A percentile compares a stretch with the other conserved stretches of the same genome.
Conservation (phyloP, 2,797 vertebrate species). For the Silurus lanzhouensis region DNA sequence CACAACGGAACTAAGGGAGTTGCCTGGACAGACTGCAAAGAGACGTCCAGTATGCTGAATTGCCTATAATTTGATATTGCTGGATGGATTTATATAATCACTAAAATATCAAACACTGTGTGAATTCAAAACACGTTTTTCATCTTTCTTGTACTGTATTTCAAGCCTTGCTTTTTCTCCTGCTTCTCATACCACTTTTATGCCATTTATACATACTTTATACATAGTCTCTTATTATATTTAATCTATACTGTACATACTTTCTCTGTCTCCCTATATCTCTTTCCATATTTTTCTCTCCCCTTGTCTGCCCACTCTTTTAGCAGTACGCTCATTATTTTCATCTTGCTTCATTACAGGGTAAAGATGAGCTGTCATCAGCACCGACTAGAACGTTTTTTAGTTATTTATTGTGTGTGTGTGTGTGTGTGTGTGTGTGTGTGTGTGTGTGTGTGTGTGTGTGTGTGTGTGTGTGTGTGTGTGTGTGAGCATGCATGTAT, state of each 20-base stretch:
- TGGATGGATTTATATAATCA: not conserved
- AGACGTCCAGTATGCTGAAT: not conserved
- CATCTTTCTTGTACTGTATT: too few species aligned
- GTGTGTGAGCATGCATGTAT: too few species aligned
- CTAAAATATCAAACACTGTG: not conserved
- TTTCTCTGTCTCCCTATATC: not conserved
- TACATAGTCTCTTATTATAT: too few species aligned
- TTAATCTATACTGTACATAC: not conserved
- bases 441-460: conserved; percentile 2
- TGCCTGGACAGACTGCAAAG: not conserved
- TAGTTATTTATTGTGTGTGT: not conserved
- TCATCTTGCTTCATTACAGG: conserved; percentile 70
- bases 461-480: too few species aligned
- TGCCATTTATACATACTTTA: too few species aligned
- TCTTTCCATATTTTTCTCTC: conserved; percentile 8
- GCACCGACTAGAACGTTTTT: conserved; percentile 55
- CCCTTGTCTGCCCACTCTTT: conserved; percentile 43
- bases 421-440: not conserved
- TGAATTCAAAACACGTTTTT: not conserved
- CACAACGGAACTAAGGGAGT: not conserved
- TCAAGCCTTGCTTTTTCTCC: not conserved
- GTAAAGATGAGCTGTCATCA: conserved; percentile 72
- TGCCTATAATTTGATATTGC: not conserved
- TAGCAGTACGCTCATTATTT: conserved; percentile 68
- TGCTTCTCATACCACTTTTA: not conserved